Base-by-base conservation (phyloP, 1,140 invertebrate genomes). In the Antheraea mylitta region DNA sequence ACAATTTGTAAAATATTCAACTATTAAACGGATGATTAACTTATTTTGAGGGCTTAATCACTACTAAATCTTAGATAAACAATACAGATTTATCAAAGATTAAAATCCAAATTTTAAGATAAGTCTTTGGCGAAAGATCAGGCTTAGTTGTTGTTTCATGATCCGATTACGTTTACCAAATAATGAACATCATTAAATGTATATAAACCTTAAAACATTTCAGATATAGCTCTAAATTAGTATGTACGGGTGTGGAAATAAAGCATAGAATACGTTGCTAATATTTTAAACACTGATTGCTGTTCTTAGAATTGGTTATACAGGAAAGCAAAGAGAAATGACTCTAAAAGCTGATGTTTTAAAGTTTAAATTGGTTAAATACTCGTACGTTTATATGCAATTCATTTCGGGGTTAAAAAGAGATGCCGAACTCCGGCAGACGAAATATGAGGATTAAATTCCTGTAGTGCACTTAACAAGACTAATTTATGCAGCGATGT, bases 381-480 rank as follows among this genome's bases (percentile, higher is more conserved):
- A 8, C 8, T 45, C 66, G 16, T n/a, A 16, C 13, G 45, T 72
- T 77, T 59, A 78, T 77, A 65, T 81, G 77, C 78, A 78, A 82
- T 85, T 79, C 70, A 79, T 78, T 78, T 74, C 76, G 75, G 75
- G 81, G 77, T 76, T 84, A 81, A 81, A 89, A 86, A 91, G 87
- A 91, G 87, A 87, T 86, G 81, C 85, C 84, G 82, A 85, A 83
- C 79, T 79, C 78, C 72, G 77, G 82, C 86, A 91, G 84, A 89
- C 87, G 87, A 90, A 91, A 91, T 91, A 91, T 90, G 87, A 90
- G 89, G 87, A 91, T 91, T 90, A 91, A 90, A 91, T 91, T 91
- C 87, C 84, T 84, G 87, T 82, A 88, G 78, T 85, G 83, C 86
- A 88, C 82, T 89, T 90, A 91, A 90, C 85, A 84, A 91, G 86